phyloP scores from a whole-genome alignment of 2,113 vertebrate genomes.

The Lophotis ruficrista region DNA sequence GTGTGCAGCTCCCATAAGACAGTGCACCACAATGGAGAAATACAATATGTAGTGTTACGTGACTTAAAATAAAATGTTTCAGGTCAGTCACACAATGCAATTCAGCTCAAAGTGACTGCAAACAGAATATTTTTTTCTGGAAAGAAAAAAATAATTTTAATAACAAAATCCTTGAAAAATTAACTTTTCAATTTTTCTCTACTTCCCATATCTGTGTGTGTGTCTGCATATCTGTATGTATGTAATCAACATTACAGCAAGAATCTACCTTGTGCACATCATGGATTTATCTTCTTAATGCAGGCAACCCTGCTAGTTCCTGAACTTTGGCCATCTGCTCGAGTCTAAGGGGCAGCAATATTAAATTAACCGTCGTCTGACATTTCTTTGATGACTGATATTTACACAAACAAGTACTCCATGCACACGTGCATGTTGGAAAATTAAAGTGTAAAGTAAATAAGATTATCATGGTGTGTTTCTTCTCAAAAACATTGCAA shows the following conservation, averaged over 20 bases:
- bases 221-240: background rate
- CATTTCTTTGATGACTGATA: conserved; percentile 30
- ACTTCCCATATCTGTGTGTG: background rate
- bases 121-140: background rate
- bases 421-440: conserved; percentile 13
- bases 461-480: conserved; percentile 37
- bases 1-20: background rate
- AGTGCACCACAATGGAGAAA: background rate
- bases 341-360: background rate
- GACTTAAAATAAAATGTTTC: background rate
- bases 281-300: background rate
- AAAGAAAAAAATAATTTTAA: background rate
- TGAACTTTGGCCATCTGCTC: background rate
- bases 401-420: conserved; percentile 23
- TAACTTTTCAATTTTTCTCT: background rate
- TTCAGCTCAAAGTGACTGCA: background rate
- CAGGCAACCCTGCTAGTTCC: background rate
- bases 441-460: conserved; percentile 67
- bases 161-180: background rate
- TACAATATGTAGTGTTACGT: background rate
- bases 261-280: background rate
- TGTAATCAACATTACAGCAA: background rate
- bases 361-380: background rate
- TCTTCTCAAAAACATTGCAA: conserved; percentile 58
- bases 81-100: background rate